Percentiles rank a stretch among this genome's conserved stretches.
These are phyloP conservation scores for Melanaphis sacchari DNA, from an alignment of 1,140 invertebrate genomes.

Conservation along the genomic window DNA sequence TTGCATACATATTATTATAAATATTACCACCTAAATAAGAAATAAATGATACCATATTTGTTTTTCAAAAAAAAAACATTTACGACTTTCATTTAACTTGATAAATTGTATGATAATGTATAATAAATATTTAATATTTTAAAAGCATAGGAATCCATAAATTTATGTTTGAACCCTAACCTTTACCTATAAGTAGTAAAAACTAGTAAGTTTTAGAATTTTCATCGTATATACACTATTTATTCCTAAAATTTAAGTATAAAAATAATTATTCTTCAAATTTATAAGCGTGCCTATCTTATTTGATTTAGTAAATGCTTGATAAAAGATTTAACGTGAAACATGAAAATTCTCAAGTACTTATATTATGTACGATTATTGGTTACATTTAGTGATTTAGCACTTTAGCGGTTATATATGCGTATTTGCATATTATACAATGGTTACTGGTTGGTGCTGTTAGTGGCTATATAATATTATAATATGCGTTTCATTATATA, in stretches of 20 bases:
- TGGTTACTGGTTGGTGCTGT: neutral
- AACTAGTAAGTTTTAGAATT: too few species aligned
- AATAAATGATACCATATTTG: neutral
- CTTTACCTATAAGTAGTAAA: neutral
- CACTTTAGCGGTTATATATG: too few species aligned
- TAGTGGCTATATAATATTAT: neutral
- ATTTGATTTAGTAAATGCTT: too few species aligned
- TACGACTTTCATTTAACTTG: neutral
- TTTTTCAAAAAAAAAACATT: slow-evolving; percentile 2
- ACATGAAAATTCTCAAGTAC: too few species aligned
- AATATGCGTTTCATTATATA: neutral
- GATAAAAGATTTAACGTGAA: too few species aligned
- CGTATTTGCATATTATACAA: neutral
- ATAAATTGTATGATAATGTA: neutral
- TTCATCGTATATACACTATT: too few species aligned
- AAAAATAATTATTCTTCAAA: too few species aligned
- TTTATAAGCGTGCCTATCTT: too few species aligned
- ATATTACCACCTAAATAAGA: neutral
- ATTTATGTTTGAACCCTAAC: neutral
- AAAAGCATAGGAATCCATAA: neutral
- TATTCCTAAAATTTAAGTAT: too few species aligned
- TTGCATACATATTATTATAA: neutral
- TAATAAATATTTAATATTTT: neutral
- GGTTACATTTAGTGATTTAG: too few species aligned
- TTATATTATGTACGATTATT: too few species aligned